phyloP scores from a whole-genome alignment of 2,888 invertebrate species.

The Scotopteryx bipunctaria region DNA sequence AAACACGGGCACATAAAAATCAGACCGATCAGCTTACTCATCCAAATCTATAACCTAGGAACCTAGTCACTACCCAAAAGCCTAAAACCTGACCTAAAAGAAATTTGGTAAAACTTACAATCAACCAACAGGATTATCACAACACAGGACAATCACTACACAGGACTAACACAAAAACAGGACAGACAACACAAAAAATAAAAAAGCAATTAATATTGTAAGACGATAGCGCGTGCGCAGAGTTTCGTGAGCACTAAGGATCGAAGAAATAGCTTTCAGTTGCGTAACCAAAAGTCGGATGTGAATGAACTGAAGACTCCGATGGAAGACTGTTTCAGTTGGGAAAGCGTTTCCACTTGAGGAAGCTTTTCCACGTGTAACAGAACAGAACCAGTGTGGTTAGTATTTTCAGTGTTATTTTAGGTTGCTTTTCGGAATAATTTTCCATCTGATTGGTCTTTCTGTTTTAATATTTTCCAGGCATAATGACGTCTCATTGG shows the following conservation, averaged over 20 bases:
- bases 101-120: slow-evolving; percentile 19
- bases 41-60: no score
- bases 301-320: slow-evolving; percentile 44
- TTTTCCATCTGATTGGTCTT: no score
- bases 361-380: background rate
- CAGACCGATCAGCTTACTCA: no score
- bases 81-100: no score
- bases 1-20: no score
- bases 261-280: slow-evolving; percentile 42
- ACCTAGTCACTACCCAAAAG: no score
- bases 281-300: slow-evolving; percentile 33
- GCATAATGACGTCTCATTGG: no score
- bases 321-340: slow-evolving; percentile 7
- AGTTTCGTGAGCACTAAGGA: slow-evolving; percentile 30
- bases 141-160: slow-evolving; percentile 8
- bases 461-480: no score
- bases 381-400: no score
- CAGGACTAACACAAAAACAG: slow-evolving; percentile 6
- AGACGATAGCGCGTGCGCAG: slow-evolving; percentile 19
- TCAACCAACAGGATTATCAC: slow-evolving; percentile 2
- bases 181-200: slow-evolving; percentile 16
- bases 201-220: slow-evolving; percentile 14
- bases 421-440: no score
- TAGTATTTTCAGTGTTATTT: no score
- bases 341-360: background rate